phyloP scores from a whole-genome alignment of 2,888 invertebrate species.

The Lithosia quadra region DNA sequence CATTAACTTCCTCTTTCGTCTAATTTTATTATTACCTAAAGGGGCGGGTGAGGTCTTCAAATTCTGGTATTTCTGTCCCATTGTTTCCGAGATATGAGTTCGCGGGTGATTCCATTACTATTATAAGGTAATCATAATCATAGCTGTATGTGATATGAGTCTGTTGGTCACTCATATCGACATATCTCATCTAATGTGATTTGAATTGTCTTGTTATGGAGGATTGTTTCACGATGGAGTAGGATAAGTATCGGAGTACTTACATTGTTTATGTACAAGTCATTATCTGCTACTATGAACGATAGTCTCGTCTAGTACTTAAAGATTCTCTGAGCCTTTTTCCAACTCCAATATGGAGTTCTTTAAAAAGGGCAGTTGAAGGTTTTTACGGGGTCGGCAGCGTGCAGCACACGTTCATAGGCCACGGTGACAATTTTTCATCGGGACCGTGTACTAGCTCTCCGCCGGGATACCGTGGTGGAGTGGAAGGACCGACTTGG shows the following conservation, averaged over 20 bases:
- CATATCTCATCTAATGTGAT: constrained; percentile 42
- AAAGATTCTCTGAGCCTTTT: neutral
- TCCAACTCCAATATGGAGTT: no score
- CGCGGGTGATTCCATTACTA: constrained; percentile 56
- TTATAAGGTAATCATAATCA: constrained; percentile 63
- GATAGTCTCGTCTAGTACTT: neutral
- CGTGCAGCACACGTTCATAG: no score
- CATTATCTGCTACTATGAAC: neutral
- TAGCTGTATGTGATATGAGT: constrained; percentile 53
- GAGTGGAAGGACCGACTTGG: no score
- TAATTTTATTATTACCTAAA: neutral
- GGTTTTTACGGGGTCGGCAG: no score
- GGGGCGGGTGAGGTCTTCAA: constrained; percentile 15
- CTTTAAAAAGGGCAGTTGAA: no score
- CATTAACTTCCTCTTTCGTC: neutral
- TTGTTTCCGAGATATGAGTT: constrained; percentile 54
- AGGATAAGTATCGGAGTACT: neutral
- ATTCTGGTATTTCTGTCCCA: constrained; percentile 40
- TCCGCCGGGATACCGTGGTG: no score
- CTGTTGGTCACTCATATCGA: constrained; percentile 45
- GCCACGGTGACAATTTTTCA: no score
- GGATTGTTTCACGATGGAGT: constrained; percentile 12
- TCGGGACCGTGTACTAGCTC: no score
- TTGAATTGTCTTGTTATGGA: constrained; percentile 42
- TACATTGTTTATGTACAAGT: neutral